Evolutionary conservation across 1,140 invertebrate genomes (phyloP), one percentile per base, ranked within the genome.

Genomic region (Apis cerana): DNA sequence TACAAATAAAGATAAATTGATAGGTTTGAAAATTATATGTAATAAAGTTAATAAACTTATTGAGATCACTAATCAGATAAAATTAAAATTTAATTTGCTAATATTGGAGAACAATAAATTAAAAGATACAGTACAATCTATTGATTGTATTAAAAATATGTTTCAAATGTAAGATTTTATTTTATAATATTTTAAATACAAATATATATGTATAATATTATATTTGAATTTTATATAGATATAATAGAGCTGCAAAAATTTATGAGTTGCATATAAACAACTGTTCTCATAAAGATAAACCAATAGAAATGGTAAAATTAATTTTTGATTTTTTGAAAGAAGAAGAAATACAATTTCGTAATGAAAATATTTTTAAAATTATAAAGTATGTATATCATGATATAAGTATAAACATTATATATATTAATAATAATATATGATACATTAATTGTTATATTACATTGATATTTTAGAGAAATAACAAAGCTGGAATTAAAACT

Each of bases 251-350:
- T 13, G 75, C 69, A 43, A 56, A 82, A 11, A 58, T 82, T 12
- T 89, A 80, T 80, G 13, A 71, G 13, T 52, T 43, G 58, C 75
- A 72, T 67, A 84, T 67, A 21, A 74, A 76, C 15, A 48, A 89
- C 54, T 52, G 12, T 67, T 23, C 15, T 56, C 23, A 72, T 69
- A 85, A 70, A 69, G 2, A 15, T 79, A 64, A 43, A 33, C 74
- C 88, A 76, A 48, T 43, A 50, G 43, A 85, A n/a, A 90, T 91
- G 88, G 88, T 76, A 8, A 88, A 89, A 75, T 71, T 87, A 48
- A 13, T 91, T 21, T 84, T 86, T 72, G 12, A 80, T 62, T 85
- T 90, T 54, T 17, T 88, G 12, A 72, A 68, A 65, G 9, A 23
- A 17, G 65, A 59, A n/a, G 67, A 79, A 67, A 12, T 1, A 19